Evolutionary conservation across 2,113 vertebrate species (phyloP).

Genomic region (Phalacrocorax carbo): DNA sequence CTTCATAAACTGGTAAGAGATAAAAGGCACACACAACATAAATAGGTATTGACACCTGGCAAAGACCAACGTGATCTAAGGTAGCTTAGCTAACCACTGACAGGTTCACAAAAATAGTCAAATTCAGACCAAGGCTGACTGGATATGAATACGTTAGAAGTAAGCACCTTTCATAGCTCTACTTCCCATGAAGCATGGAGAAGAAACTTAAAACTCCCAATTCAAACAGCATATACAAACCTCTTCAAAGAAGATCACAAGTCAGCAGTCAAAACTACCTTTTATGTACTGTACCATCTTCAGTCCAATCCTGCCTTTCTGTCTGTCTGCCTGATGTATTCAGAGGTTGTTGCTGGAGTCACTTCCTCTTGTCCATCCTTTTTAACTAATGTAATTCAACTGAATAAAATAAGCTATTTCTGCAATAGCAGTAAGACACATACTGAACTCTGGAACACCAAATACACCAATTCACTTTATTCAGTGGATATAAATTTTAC

Average conservation of each 20-base stretch:
- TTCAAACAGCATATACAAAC: not conserved
- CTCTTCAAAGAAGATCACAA: not conserved
- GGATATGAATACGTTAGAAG: not conserved
- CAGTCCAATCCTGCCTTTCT: not conserved
- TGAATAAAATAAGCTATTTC: conserved; percentile 48
- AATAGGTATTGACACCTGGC: not conserved
- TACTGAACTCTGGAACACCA: conserved; percentile 44
- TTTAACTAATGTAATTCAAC: conserved; percentile 48
- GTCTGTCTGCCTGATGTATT: conserved; percentile 19
- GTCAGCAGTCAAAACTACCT: not conserved
- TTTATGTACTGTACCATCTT: not conserved
- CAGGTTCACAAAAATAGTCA: not conserved
- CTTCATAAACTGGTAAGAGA: not conserved
- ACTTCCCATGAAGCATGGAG: not conserved
- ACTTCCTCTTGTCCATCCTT: conserved; percentile 31
- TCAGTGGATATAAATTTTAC: conserved; percentile 30
- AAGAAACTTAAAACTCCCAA: not conserved
- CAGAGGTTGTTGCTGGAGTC: not conserved
- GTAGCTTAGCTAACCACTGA: not conserved
- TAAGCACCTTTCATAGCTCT: not conserved
- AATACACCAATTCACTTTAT: conserved; percentile 51
- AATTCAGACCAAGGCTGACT: not conserved
- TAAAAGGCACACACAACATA: not conserved
- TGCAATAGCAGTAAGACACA: conserved; percentile 53
- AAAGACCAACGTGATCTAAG: not conserved